These are phyloP conservation scores for Podarcis siculus DNA, from an alignment of 2,797 vertebrate species.

Conservation along the genomic window DNA sequence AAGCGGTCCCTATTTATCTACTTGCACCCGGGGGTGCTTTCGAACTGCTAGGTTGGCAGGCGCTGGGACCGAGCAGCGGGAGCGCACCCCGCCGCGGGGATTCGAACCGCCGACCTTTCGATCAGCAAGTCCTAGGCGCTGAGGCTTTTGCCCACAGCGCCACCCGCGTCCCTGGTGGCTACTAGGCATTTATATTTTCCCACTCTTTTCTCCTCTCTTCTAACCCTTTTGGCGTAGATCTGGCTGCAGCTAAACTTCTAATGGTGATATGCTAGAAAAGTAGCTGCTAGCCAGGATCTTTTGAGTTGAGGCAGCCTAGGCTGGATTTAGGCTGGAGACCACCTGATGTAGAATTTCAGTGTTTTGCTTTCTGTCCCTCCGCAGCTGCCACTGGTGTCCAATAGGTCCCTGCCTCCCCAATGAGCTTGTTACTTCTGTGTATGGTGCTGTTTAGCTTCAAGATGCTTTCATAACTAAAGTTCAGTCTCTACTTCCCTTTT, in stretches of 20 bases:
- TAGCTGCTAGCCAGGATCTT: not conserved
- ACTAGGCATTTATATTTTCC: not conserved
- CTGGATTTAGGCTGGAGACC: not conserved
- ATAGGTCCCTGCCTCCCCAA: not conserved
- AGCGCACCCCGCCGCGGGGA: no score
- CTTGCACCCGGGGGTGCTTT: no score
- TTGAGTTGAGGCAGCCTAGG: not conserved
- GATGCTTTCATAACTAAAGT: not conserved
- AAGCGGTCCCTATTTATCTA: no score
- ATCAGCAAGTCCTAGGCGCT: no score
- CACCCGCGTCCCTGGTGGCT: no score
- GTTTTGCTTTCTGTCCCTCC: not conserved
- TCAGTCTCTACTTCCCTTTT: conserved; percentile 28
- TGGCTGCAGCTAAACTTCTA: not conserved
- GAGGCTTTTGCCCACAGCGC: no score
- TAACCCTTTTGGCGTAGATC: not conserved
- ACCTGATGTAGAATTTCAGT: not conserved
- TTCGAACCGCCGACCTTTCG: no score
- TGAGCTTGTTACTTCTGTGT: not conserved
- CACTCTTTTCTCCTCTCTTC: not conserved
- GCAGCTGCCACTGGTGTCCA: not conserved
- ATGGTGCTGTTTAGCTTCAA: conserved; percentile 3
- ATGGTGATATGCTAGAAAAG: not conserved
- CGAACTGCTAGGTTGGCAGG: no score
- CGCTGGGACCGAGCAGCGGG: no score